A percentile compares a stretch with the other conserved stretches of the same genome.
Conservation (phyloP, 2,797 vertebrate species). For the Coracias cyanogaster region DNA sequence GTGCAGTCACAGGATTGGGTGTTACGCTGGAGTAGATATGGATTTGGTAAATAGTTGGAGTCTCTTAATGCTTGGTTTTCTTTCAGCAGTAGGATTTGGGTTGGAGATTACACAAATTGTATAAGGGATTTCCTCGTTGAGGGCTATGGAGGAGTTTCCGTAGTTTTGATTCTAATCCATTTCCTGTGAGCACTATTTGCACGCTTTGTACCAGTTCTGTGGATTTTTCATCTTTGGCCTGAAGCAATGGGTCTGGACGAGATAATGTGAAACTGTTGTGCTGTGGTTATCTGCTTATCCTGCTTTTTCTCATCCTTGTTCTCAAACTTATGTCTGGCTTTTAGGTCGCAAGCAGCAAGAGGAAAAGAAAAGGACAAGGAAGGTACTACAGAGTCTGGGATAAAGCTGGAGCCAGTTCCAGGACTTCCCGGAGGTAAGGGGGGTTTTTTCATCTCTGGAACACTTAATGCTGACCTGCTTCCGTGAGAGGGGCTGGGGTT, state of each 20-base stretch:
- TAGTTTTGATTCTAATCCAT: neutral
- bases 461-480: neutral
- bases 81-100: neutral
- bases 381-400: constrained; percentile 91
- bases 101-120: neutral
- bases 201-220: neutral
- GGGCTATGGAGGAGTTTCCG: neutral
- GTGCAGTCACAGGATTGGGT: neutral
- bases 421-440: constrained; percentile 93
- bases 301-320: neutral
- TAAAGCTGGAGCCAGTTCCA: constrained; percentile 95
- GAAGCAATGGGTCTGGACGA: neutral
- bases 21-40: neutral
- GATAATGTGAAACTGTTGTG: neutral
- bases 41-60: neutral
- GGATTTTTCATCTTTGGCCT: neutral
- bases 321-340: neutral
- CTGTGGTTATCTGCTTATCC: neutral
- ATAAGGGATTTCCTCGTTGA: neutral
- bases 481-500: fast-evolving
- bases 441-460: neutral
- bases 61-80: neutral
- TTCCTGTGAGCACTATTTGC: neutral
- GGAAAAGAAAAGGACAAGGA: constrained; percentile 95
- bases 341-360: constrained; percentile 95